Base-by-base conservation (phyloP, 1,140 invertebrate species). In the Drosophila novamexicana region DNA sequence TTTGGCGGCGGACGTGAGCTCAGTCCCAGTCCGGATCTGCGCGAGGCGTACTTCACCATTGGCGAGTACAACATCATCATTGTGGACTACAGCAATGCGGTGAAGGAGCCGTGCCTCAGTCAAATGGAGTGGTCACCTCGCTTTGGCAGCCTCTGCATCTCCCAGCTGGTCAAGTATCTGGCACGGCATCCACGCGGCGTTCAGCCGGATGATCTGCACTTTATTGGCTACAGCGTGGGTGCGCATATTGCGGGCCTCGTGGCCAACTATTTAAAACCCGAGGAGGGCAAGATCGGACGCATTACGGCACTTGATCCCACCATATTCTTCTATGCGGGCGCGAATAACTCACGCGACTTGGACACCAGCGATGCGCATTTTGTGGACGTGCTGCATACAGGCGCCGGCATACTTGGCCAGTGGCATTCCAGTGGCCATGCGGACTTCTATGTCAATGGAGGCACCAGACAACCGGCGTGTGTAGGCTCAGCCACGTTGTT, bases 371-470 rank as follows among this genome's bases (percentile, higher is more conserved):
- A 98, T 92, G 97, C 97, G 0, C 93, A 96, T 74, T 98, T 98
- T 91, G 97, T 98, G 18, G 97, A 98, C 92, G 95, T 98, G 22
- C 94, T 98, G 52, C 97, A 98, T 90, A 98, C 97, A 0, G 97
- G 97, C 37, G 97, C 96, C 0, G 96, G 96, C 0, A 96, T 97
- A 54, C 93, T 97, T 14, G 96, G 96, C 0, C 96, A 97, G 84
- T 97, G 96, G 96, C 96, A 96, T 2, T 96, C 96, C 1, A 97
- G 95, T 78, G 97, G 97, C 0, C 97, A 97, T 90, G 96, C 96
- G 8, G 97, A 98, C 91, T 98, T 97, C 92, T 98, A 98, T 92
- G 96, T 97, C 29, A 98, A 98, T 89, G 97, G 97, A 8, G 97
- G 97, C 37, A 96, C 96, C 44, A 96, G 96, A 79, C 97, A 98